Evolutionary conservation across 2,888 invertebrate species (phyloP), one percentile per base, ranked within the genome.

Genomic region (Lepidochrysops patricia): DNA sequence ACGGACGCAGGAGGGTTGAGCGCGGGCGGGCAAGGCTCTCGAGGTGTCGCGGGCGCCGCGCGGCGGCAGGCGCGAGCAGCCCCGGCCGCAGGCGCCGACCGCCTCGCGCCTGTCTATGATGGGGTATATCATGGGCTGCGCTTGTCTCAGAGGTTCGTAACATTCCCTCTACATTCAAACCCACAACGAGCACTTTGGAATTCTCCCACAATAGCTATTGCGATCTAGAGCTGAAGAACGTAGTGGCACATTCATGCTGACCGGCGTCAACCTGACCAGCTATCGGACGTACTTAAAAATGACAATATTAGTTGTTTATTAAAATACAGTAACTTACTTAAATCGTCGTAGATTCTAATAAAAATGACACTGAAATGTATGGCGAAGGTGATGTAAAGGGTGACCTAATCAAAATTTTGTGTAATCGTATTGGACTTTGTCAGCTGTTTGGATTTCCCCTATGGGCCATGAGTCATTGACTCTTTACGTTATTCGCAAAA

Each of bases 51-150:
- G 70, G 71, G 74, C 80, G 84, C 79, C 79, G 79, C 77, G 81
- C 84, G 88, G 86, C 86, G 86, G 83, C 76, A 76, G 71, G 79
- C 79, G 77, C 80, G 80, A 72, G 78, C 87, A 85, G 84, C 82
- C 75, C 63, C 75, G 70, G 68, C 70, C 80, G 64, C 73, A 71
- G 66, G 72, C 82, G 72, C 77, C 78, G 72, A 77, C 81, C 65
- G 74, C 82, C 68, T 79, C 75, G 71, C 78, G 85, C 63, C 73
- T 82, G 70, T 91, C 92, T 91, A 95, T 96, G 95, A 96, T 96
- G 96, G 96, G 96, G 90, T 96, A 95, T 93, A 95, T 96, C 91
- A 96, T 96, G 96, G 96, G 96, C 88, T 96, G 96, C 92, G 94
- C 96, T 90, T 96, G 96, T 91, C 93, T 96, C 89, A 95, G 95